phyloP scores from a whole-genome alignment of 2,797 vertebrate species.

The Megalops cyprinoides region DNA sequence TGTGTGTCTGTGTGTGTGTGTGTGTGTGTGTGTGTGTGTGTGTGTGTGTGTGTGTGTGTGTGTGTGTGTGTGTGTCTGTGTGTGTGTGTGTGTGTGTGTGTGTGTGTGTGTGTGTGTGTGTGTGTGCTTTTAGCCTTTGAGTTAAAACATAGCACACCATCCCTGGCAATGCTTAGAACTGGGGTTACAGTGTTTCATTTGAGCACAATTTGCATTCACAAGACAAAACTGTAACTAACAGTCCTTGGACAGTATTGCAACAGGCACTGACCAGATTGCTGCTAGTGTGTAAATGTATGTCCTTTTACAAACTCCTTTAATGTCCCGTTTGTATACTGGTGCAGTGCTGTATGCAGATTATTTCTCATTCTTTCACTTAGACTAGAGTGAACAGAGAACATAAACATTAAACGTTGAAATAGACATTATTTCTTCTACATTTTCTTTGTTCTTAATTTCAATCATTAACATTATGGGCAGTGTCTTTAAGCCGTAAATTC shows the following conservation, averaged over 20 bases:
- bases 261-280: background rate
- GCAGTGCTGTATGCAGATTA: background rate
- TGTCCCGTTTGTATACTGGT: background rate
- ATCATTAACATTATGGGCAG: background rate
- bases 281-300: background rate
- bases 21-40: too few species aligned
- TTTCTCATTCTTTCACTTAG: background rate
- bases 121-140: too few species aligned
- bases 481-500: background rate
- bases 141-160: constrained; percentile 7
- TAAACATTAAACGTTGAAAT: too few species aligned
- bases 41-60: background rate
- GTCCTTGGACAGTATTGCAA: background rate
- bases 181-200: constrained; percentile 7
- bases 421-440: too few species aligned
- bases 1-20: background rate
- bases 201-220: constrained; percentile 14
- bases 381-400: too few species aligned
- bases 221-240: constrained; percentile 6
- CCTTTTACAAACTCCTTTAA: constrained; percentile 3
- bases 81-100: background rate
- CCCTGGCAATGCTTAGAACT: background rate
- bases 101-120: background rate
- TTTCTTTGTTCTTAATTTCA: too few species aligned
- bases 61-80: background rate